Conservation (phyloP, 2,888 invertebrate species). For the Eudasyphora cyanicolor region DNA sequence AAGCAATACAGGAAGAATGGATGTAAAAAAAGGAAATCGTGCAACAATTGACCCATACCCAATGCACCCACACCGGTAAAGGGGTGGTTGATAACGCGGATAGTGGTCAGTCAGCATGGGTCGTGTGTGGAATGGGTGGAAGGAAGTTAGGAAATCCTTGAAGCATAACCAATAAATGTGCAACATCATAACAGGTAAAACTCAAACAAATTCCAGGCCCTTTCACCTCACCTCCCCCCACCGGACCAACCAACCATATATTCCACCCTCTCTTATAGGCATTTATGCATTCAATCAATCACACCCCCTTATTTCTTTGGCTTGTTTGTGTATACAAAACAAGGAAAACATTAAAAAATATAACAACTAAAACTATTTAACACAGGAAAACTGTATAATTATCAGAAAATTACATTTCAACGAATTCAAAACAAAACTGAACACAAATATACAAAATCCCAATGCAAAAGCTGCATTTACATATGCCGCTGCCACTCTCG, state of each 20-base stretch:
- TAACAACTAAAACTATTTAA: conserved; percentile 30
- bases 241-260: not conserved
- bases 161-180: conserved; percentile 62
- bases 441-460: conserved; percentile 36
- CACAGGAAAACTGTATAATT: conserved; percentile 33
- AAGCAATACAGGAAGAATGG: not conserved
- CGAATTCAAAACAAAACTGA: conserved; percentile 15
- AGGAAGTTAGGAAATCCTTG: conserved; percentile 53
- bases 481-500: conserved; percentile 28
- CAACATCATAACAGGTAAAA: conserved; percentile 58
- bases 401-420: not conserved
- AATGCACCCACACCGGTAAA: conserved; percentile 36
- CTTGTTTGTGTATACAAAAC: not conserved
- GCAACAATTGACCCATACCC: conserved; percentile 60
- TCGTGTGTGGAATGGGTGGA: too few relatives aligned
- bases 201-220: conserved; percentile 15
- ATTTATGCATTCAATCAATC: not conserved
- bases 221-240: too few relatives aligned
- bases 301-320: conserved; percentile 2
- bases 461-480: conserved; percentile 64
- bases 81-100: conserved; percentile 26
- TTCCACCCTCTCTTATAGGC: too few relatives aligned
- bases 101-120: not conserved
- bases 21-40: conserved; percentile 46
- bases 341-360: not conserved